Evolutionary conservation across 2,113 vertebrate genomes (phyloP).

Genomic region (Percopsis transmontana): DNA sequence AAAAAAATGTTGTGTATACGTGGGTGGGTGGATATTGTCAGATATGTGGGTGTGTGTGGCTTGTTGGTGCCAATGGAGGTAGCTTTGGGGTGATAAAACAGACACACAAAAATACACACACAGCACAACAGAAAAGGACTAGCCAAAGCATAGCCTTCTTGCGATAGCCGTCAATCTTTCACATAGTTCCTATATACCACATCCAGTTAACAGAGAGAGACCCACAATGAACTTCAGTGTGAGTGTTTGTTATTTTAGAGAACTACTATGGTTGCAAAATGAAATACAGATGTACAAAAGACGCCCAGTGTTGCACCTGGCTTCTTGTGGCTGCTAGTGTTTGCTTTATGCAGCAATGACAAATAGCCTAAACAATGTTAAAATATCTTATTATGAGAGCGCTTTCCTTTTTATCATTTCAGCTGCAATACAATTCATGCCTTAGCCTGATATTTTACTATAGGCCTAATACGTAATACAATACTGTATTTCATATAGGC

Average conservation of each 20-base stretch:
- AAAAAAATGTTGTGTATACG: neutral
- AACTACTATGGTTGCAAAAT: constrained; percentile 1
- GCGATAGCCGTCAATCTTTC: neutral
- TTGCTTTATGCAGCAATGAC: neutral
- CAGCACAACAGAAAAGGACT: neutral
- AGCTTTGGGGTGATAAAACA: neutral
- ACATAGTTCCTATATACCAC: neutral
- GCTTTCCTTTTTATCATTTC: neutral
- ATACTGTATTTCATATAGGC: too few relatives aligned
- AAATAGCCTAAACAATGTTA: neutral
- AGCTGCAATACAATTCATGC: too few relatives aligned
- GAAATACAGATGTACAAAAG: neutral
- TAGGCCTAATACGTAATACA: too few relatives aligned
- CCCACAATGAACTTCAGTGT: neutral
- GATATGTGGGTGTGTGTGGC: too few relatives aligned
- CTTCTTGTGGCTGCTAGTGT: neutral
- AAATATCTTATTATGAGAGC: neutral
- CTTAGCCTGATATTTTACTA: too few relatives aligned
- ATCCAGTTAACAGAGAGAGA: neutral
- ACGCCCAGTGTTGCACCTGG: constrained; percentile 4
- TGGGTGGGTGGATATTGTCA: neutral
- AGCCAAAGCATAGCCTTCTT: neutral
- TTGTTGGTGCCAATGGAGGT: too few relatives aligned
- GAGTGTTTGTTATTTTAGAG: neutral
- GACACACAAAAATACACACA: neutral